A percentile compares a stretch with the other conserved stretches of the same genome.
Conservation (phyloP, 2,888 invertebrate species). For the Elysia crispata region DNA sequence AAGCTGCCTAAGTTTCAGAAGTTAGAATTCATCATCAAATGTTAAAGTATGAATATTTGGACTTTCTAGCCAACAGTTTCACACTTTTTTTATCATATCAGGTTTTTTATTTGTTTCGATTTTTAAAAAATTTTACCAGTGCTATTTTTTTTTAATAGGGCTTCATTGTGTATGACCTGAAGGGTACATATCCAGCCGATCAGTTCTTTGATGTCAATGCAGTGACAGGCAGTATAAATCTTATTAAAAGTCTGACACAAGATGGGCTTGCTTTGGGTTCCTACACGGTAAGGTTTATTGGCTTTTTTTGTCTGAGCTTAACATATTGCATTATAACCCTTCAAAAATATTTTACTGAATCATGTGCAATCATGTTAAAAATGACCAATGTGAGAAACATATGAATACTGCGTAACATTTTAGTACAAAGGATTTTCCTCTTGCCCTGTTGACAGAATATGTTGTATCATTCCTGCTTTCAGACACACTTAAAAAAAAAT, state of each 20-base stretch:
- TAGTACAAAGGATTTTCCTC: background rate
- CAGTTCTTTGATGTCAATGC: slow-evolving; percentile 65
- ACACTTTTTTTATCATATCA: too few relatives aligned
- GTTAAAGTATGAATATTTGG: too few relatives aligned
- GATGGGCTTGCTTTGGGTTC: slow-evolving; percentile 58
- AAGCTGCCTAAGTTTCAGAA: too few relatives aligned
- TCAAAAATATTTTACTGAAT: background rate
- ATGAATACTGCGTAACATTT: background rate
- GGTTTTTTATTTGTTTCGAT: too few relatives aligned
- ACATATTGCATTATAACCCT: background rate
- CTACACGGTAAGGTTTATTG: slow-evolving; percentile 58
- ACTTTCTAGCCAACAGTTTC: too few relatives aligned
- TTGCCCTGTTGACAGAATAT: background rate
- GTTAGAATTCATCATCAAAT: too few relatives aligned
- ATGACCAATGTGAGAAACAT: too few relatives aligned
- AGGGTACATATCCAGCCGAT: slow-evolving; percentile 67
- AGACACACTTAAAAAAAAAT: too few relatives aligned
- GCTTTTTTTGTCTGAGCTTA: too few relatives aligned
- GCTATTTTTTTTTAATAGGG: slow-evolving; percentile 56
- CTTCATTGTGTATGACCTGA: slow-evolving; percentile 59
- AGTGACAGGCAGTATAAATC: slow-evolving; percentile 56
- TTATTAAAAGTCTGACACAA: slow-evolving; percentile 50
- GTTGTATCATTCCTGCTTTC: background rate
- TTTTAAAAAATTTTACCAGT: too few relatives aligned
- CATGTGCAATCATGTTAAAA: too few relatives aligned